Evolutionary conservation across 1,140 invertebrate species (phyloP).

Genomic region (Campodea augens): DNA sequence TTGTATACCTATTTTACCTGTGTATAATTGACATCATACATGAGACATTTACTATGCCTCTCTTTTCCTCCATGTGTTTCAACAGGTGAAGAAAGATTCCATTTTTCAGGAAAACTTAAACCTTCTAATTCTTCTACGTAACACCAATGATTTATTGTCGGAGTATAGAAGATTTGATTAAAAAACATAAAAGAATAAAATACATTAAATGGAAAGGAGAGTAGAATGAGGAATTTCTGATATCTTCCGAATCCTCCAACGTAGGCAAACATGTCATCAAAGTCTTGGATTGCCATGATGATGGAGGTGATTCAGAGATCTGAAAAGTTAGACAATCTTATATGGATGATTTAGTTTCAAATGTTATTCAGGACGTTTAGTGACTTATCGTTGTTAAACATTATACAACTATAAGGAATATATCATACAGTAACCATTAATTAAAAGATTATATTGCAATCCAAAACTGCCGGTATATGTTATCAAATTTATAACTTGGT

Average conservation of each 20-base stretch:
- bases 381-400: too few relatives aligned
- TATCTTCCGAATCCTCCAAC: constrained; percentile 12
- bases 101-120: constrained; percentile 2
- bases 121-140: constrained; percentile 10
- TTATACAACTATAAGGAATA: too few relatives aligned
- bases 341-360: too few relatives aligned
- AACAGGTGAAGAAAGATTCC: constrained; percentile 11
- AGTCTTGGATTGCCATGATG: constrained; percentile 6
- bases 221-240: constrained; percentile 8
- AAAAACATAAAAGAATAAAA: not conserved
- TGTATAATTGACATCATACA: constrained; percentile 20
- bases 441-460: too few relatives aligned
- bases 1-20: constrained; percentile 8
- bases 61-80: constrained; percentile 3
- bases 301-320: too few relatives aligned
- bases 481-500: too few relatives aligned
- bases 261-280: constrained; percentile 12
- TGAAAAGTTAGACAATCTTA: too few relatives aligned
- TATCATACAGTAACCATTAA: too few relatives aligned
- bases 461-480: too few relatives aligned
- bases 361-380: too few relatives aligned
- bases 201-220: constrained; percentile 5
- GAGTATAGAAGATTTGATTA: not conserved
- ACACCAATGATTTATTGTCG: constrained; percentile 16
- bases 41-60: constrained; percentile 12